phyloP scores from a whole-genome alignment of 1,140 invertebrate species.

The Drosophila sechellia region DNA sequence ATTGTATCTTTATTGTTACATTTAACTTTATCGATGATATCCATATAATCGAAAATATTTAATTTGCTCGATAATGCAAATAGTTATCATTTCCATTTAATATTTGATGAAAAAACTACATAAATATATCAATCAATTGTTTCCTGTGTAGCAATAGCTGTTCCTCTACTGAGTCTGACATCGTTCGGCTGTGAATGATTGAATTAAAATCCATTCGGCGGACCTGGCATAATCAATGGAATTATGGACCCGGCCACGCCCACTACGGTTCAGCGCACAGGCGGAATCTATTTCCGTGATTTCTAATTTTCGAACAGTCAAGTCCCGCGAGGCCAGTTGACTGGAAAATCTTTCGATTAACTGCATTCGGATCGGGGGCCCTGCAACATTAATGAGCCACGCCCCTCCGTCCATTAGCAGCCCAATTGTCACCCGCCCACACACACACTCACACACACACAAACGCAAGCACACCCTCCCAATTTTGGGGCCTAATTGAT shows the following conservation, averaged over 20 bases:
- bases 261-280: conserved; percentile 54
- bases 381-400: conserved; percentile 54
- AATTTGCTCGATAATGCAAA: too few species aligned
- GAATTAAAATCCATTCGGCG: conserved; percentile 67
- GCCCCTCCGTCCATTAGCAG: conserved; percentile 40
- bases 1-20: not conserved
- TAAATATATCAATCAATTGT: not conserved
- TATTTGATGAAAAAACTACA: not conserved
- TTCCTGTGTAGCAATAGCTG: not conserved
- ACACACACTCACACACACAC: not conserved
- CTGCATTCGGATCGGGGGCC: conserved; percentile 42
- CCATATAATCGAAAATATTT: not conserved
- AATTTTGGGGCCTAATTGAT: conserved; percentile 45
- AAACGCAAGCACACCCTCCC: not conserved
- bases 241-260: conserved; percentile 43
- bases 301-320: conserved; percentile 37
- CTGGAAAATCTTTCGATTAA: conserved; percentile 73
- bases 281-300: conserved; percentile 64
- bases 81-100: not conserved
- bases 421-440: conserved; percentile 25
- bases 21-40: not conserved
- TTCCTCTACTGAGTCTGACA: not conserved
- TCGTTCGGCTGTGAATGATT: conserved; percentile 71
- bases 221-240: conserved; percentile 61
- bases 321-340: conserved; percentile 36